These are phyloP conservation scores for Adelphocoris suturalis DNA, from an alignment of 2,888 invertebrate genomes.

Conservation along the genomic window DNA sequence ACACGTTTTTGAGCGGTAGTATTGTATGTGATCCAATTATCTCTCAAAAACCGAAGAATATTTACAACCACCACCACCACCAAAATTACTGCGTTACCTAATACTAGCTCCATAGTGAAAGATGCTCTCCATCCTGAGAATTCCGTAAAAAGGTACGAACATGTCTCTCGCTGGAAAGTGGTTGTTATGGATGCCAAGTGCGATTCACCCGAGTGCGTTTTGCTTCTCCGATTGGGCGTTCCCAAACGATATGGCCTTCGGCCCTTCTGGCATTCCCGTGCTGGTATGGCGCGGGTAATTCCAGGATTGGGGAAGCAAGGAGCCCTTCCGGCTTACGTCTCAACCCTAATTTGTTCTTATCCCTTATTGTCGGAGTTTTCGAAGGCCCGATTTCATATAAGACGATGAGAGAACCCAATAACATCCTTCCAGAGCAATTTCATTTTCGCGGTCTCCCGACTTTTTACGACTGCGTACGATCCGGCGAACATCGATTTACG, in stretches of 20 bases:
- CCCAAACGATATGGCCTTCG: not conserved
- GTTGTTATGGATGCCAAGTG: not conserved
- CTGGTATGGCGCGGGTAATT: not conserved
- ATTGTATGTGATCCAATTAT: too few relatives aligned
- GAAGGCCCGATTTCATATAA: not conserved
- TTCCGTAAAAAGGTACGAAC: not conserved
- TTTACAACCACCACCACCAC: too few relatives aligned
- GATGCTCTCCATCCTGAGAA: too few relatives aligned
- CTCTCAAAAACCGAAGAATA: too few relatives aligned
- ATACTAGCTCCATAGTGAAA: too few relatives aligned
- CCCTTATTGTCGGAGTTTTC: not conserved
- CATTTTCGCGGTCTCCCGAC: not conserved
- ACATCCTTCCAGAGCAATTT: not conserved
- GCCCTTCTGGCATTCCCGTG: not conserved
- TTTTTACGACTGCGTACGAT: not conserved
- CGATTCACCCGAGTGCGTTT: not conserved
- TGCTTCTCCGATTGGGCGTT: not conserved
- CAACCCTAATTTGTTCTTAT: not conserved
- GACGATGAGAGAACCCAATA: not conserved
- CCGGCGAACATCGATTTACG: not conserved
- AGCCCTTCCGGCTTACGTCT: not conserved
- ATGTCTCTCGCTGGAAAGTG: not conserved
- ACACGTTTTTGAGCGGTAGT: too few relatives aligned
- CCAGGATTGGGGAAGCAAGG: not conserved
- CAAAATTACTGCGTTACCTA: too few relatives aligned